A percentile compares a stretch with the other conserved stretches of the same genome.
These are phyloP conservation scores for Folsomia manolachei DNA, from an alignment of 2,888 invertebrate genomes.

Conservation along the genomic window DNA sequence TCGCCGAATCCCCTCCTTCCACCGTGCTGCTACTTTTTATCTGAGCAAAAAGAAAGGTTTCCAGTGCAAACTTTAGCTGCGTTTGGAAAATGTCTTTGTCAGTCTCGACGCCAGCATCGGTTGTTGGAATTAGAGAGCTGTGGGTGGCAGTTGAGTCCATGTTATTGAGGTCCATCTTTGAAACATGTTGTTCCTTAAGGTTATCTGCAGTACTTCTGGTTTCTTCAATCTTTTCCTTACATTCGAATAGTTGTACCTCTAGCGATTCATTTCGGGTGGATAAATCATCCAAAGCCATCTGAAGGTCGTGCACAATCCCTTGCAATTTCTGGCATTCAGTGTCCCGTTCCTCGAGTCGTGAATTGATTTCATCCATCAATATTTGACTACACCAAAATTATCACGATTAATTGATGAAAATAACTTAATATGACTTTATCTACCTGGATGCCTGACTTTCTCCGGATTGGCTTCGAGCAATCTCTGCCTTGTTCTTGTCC, in stretches of 20 bases:
- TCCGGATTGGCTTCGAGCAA: not conserved
- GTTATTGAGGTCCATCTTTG: too few species aligned
- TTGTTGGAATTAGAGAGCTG: not conserved
- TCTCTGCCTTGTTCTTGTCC: not conserved
- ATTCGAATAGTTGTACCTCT: not conserved
- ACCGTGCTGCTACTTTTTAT: not conserved
- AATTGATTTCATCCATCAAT: not conserved
- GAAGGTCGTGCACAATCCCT: not conserved
- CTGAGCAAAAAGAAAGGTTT: not conserved
- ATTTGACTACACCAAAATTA: not conserved
- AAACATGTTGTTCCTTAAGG: not conserved
- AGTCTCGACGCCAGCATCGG: not conserved
- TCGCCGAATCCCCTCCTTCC: too few species aligned
- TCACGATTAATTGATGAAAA: too few species aligned
- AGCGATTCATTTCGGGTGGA: not conserved
- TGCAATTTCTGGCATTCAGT: not conserved
- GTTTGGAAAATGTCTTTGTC: not conserved
- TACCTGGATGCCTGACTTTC: too few species aligned
- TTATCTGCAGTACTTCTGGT: not conserved
- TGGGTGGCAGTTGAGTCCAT: too few species aligned
- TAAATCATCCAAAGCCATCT: not conserved
- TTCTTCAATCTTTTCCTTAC: not conserved
- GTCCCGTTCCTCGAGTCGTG: not conserved
- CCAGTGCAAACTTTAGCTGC: not conserved
- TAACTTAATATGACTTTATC: too few species aligned